These are phyloP conservation scores for Achlya flavicornis DNA, from an alignment of 2,888 invertebrate species.

Conservation along the genomic window DNA sequence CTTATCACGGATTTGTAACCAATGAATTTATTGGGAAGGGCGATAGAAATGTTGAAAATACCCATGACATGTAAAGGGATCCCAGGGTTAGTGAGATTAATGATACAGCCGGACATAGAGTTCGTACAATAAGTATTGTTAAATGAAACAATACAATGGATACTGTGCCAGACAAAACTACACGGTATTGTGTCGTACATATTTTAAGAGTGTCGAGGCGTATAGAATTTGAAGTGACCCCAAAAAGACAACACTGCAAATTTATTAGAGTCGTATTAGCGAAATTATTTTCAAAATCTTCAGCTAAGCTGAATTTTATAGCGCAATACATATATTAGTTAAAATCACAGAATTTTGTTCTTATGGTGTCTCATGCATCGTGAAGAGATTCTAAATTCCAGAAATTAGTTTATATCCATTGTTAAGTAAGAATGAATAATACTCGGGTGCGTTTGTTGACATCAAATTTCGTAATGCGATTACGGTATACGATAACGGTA, in stretches of 20 bases:
- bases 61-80: constrained; percentile 24
- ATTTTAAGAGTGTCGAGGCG: not conserved
- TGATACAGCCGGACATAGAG: constrained; percentile 38
- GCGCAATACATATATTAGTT: no score
- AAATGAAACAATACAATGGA: constrained; percentile 51
- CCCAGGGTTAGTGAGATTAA: constrained; percentile 36
- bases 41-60: constrained; percentile 18
- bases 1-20: constrained; percentile 15
- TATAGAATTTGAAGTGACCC: constrained; percentile 1
- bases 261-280: not conserved
- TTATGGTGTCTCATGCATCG: no score
- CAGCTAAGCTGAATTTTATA: not conserved
- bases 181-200: constrained; percentile 14
- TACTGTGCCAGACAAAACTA: constrained; percentile 39
- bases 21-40: constrained; percentile 22
- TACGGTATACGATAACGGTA: constrained; percentile 1
- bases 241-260: not conserved
- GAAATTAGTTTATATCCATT: not conserved
- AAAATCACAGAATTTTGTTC: no score
- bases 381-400: not conserved
- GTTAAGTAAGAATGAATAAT: not conserved
- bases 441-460: constrained; percentile 2
- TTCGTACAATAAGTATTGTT: constrained; percentile 58
- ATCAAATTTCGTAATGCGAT: constrained; percentile 7
- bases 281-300: not conserved